Evolutionary conservation across 2,888 invertebrate species (phyloP), one percentile per base, ranked within the genome.

Genomic region (Eupithecia dodoneata): DNA sequence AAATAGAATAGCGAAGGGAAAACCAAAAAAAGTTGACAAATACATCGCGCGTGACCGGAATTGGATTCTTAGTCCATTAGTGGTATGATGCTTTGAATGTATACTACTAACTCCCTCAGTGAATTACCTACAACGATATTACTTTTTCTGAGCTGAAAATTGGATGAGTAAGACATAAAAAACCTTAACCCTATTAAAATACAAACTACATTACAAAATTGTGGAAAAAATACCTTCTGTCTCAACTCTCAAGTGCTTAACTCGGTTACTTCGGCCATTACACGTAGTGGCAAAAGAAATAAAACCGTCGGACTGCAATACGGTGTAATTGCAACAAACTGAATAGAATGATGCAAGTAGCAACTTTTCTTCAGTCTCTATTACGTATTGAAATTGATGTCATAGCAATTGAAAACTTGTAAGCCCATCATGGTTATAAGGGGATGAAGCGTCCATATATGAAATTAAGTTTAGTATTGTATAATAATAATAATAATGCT

Each of bases 261-360:
- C 76, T 78, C 52, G n/a, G 67, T 80, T 80, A 80, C 72, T 73
- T 66, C 47, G 52, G 3, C 76, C 71, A 80, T 80, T 78, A 78
- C 73, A 66, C 71, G 7, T 79, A 76, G 74, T 77, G 71, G 79
- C 71, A 79, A 81, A 80, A 79, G 73, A 78, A 80, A 78, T 65
- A 79, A 77, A 78, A 77, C 49, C 41, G 44, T 41, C 65, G 72
- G 49, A 59, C 75, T 78, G 78, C 79, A 76, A 70, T 72, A 67
- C 71, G 55, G 63, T 69, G 72, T 76, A 82, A 79, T 81, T 76
- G 77, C 73, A 75, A 67, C 74, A 75, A 81, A 80, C 80, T 76
- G 80, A 80, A 78, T 81, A 75, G 79, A 80, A 77, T 81, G 76
- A 80, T 81, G 76, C 75, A 81, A 82, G 76, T 76, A 55, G 73